Percentiles rank a stretch among this genome's conserved stretches.
phyloP scores from a whole-genome alignment of 2,113 vertebrate species.

The Jacana jacana region DNA sequence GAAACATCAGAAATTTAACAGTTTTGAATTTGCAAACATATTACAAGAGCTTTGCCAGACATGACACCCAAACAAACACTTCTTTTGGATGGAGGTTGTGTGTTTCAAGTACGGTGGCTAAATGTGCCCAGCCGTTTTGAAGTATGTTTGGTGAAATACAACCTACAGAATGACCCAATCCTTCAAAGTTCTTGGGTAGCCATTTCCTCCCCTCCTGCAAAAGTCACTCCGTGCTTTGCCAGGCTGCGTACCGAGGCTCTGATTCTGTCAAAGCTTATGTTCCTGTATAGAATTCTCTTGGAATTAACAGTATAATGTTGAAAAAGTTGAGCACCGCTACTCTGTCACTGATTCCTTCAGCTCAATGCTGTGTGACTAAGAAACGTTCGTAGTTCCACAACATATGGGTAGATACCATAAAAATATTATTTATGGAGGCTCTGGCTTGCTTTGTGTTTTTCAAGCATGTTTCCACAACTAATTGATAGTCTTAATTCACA shows the following conservation, averaged over 20 bases:
- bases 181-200: background rate
- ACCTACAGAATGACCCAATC: background rate
- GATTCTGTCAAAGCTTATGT: background rate
- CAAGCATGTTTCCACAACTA: background rate
- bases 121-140: background rate
- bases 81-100: background rate
- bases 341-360: background rate
- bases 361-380: fast-evolving
- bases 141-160: background rate
- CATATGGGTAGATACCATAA: background rate
- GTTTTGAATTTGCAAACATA: constrained; percentile 50
- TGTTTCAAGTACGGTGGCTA: constrained; percentile 23
- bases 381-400: background rate
- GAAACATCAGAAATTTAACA: background rate
- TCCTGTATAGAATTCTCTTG: background rate
- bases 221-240: background rate
- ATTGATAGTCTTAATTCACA: background rate
- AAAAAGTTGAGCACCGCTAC: background rate
- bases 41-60: constrained; percentile 21
- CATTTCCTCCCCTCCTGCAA: background rate
- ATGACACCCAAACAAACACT: constrained; percentile 26
- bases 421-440: background rate
- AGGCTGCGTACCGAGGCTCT: background rate
- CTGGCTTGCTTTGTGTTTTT: background rate
- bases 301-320: background rate